phyloP scores from a whole-genome alignment of 2,888 invertebrate genomes.

The Lymantria dispar region DNA sequence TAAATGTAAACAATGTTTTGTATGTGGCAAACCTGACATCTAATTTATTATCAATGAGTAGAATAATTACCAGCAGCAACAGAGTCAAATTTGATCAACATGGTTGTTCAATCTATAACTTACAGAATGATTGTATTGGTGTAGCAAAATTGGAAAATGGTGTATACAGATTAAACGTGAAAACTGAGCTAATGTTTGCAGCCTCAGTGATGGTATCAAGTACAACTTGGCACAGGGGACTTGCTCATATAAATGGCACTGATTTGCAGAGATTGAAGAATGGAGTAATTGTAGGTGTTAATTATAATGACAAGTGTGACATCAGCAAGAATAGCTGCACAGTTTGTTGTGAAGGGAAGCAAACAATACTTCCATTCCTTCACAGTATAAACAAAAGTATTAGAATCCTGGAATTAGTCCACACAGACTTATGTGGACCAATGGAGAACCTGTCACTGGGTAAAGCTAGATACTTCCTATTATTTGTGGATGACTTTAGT shows the following conservation, averaged over 20 bases:
- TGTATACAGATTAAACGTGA: too few relatives aligned
- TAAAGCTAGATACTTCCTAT: slow-evolving; percentile 24
- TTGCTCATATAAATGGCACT: slow-evolving; percentile 16
- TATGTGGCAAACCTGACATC: too few relatives aligned
- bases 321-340: slow-evolving; percentile 6
- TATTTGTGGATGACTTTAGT: slow-evolving; percentile 42
- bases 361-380: slow-evolving; percentile 32
- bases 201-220: too few relatives aligned
- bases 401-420: slow-evolving; percentile 14
- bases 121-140: too few relatives aligned
- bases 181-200: too few relatives aligned
- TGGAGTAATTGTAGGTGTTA: slow-evolving; percentile 17
- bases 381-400: neutral
- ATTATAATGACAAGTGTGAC: slow-evolving; percentile 1
- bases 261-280: slow-evolving; percentile 17
- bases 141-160: too few relatives aligned
- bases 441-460: slow-evolving; percentile 19
- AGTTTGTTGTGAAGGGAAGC: slow-evolving; percentile 34
- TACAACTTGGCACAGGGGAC: slow-evolving; percentile 14
- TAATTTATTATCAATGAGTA: too few relatives aligned
- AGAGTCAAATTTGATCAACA: too few relatives aligned
- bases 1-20: too few relatives aligned
- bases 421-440: too few relatives aligned
- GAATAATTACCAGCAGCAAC: too few relatives aligned
- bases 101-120: too few relatives aligned